Evolutionary conservation across 2,888 invertebrate genomes (phyloP).

Genomic region (Dorcus parallelipipedus): DNA sequence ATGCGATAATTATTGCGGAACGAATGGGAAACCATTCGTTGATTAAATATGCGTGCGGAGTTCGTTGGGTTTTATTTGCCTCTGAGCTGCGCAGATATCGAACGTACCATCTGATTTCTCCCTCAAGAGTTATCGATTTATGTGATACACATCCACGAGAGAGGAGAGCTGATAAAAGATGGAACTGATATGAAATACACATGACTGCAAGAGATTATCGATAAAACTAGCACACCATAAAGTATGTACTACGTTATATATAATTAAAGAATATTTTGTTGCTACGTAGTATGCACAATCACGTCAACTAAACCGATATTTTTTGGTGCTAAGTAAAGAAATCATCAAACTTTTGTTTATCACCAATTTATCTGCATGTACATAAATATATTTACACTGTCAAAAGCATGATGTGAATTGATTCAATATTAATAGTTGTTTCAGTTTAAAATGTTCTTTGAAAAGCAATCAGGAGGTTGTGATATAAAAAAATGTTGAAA

Average conservation of each 20-base stretch:
- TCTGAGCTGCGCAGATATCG: not conserved
- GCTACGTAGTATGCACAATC: too few relatives aligned
- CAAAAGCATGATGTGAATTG: too few relatives aligned
- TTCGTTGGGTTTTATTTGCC: not conserved
- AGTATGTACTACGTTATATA: not conserved
- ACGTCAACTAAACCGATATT: too few relatives aligned
- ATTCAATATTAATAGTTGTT: too few relatives aligned
- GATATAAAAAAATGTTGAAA: too few relatives aligned
- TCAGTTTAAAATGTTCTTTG: too few relatives aligned
- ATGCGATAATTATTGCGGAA: constrained; percentile 12
- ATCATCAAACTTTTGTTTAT: too few relatives aligned
- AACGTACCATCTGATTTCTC: not conserved
- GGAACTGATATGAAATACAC: not conserved
- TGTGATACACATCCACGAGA: not conserved
- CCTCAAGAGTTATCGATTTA: not conserved
- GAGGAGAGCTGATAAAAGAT: not conserved
- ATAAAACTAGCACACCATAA: not conserved
- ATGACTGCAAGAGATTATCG: not conserved
- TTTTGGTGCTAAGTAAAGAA: too few relatives aligned
- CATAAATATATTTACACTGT: too few relatives aligned
- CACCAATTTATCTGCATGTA: too few relatives aligned
- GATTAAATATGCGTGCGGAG: constrained; percentile 14
- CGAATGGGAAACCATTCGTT: constrained; percentile 13
- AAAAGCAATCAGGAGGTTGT: too few relatives aligned
- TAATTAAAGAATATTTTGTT: too few relatives aligned